phyloP scores from a whole-genome alignment of 2,888 invertebrate genomes.

The Erannis defoliaria region DNA sequence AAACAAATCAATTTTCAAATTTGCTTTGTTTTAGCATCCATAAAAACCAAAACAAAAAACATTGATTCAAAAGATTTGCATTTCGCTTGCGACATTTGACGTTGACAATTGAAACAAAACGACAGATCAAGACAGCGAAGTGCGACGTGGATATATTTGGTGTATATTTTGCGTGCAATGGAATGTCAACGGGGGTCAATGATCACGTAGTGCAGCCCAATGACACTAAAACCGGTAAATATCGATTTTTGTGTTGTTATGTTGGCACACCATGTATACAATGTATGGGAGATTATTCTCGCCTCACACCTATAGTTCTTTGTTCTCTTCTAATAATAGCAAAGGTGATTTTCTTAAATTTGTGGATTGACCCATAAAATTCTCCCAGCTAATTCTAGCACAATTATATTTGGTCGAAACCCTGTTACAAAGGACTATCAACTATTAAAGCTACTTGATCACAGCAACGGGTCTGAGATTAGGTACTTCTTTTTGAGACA shows the following conservation, averaged over 20 bases:
- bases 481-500: neutral
- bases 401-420: too few species aligned
- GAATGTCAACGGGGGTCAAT: slow-evolving; percentile 43
- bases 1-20: too few species aligned
- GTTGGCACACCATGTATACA: slow-evolving; percentile 30
- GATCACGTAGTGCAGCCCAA: slow-evolving; percentile 35
- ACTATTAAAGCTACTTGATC: neutral
- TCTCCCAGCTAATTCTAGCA: too few species aligned
- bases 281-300: slow-evolving; percentile 1
- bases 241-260: slow-evolving; percentile 32
- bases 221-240: slow-evolving; percentile 10
- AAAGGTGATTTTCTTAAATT: neutral
- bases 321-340: slow-evolving; percentile 23
- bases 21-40: too few species aligned
- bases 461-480: neutral
- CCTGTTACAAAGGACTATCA: neutral
- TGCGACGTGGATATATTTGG: neutral
- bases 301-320: slow-evolving; percentile 3
- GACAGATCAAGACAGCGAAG: neutral
- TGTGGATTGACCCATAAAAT: neutral
- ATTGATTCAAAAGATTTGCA: too few species aligned
- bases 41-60: too few species aligned
- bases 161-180: slow-evolving; percentile 26
- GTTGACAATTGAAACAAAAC: neutral
- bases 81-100: too few species aligned